Conservation (phyloP, 2,797 vertebrate genomes). For the Melanotaenia maccullochi region DNA sequence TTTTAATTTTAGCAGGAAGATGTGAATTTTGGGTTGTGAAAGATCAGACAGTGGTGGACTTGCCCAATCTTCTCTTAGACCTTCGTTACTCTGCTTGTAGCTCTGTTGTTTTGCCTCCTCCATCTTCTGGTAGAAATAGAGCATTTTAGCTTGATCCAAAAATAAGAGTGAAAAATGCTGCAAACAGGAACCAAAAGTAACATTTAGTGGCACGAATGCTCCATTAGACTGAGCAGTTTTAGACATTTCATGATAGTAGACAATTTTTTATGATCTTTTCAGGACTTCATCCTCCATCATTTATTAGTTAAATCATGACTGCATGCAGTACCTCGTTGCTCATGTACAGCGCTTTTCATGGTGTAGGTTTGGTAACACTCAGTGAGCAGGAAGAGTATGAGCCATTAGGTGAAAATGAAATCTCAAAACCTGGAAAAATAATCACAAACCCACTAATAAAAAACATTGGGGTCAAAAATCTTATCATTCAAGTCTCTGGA, state of each 20-base stretch:
- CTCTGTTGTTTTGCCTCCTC: not conserved
- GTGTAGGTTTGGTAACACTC: too few species aligned
- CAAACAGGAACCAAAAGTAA: too few species aligned
- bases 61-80: not conserved
- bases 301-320: not conserved
- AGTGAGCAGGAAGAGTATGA: not conserved
- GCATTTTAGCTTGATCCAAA: not conserved
- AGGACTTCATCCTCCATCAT: not conserved
- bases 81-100: not conserved
- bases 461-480: slow-evolving; percentile 3
- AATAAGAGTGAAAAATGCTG: not conserved
- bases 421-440: slow-evolving; percentile 2
- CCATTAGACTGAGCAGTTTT: not conserved
- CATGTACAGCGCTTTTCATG: not conserved
- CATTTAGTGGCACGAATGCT: too few species aligned
- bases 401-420: slow-evolving; percentile 21
- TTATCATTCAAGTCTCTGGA: not conserved
- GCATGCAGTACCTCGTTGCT: not conserved
- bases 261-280: too few species aligned
- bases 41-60: too few species aligned
- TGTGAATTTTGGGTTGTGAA: not conserved
- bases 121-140: not conserved
- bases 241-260: not conserved
- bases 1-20: too few species aligned
- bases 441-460: slow-evolving; percentile 12